Percentiles rank a stretch among this genome's conserved stretches.
Conservation (phyloP, 2,888 invertebrate species). For the Lasioglossum calceatum region DNA sequence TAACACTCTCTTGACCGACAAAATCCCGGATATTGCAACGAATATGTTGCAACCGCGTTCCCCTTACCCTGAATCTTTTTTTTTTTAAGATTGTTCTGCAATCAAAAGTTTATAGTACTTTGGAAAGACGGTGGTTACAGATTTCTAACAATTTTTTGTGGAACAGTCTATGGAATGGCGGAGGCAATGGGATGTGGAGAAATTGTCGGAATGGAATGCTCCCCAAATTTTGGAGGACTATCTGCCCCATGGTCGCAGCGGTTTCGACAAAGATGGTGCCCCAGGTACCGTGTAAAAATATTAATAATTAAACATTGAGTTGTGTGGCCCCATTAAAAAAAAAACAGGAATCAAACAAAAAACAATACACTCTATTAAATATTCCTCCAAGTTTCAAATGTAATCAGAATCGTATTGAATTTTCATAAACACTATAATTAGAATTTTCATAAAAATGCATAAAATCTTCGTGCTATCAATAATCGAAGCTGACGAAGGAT, state of each 20-base stretch:
- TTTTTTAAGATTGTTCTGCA: too few species aligned
- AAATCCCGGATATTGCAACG: constrained; percentile 33
- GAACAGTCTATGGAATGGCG: constrained; percentile 90
- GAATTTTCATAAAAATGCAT: not conserved
- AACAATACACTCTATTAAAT: not conserved
- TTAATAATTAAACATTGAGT: not conserved
- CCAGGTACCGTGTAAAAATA: constrained; percentile 86
- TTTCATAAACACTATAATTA: not conserved
- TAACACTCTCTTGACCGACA: constrained; percentile 1
- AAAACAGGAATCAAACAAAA: not conserved
- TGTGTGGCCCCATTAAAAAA: not conserved
- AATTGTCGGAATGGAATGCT: constrained; percentile 88
- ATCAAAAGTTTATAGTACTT: not conserved
- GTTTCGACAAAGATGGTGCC: constrained; percentile 93
- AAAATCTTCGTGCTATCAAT: not conserved
- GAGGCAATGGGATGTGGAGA: constrained; percentile 91
- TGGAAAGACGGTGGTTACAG: too few species aligned
- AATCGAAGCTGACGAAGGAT: not conserved
- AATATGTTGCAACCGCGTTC: not conserved
- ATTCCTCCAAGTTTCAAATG: not conserved
- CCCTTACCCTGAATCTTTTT: constrained; percentile 2
- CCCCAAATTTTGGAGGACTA: constrained; percentile 90
- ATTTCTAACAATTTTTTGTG: constrained; percentile 9
- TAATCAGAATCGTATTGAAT: not conserved
- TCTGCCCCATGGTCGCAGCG: constrained; percentile 92